Conservation (phyloP, 1,140 invertebrate genomes). For the roundworm (Caenorhabditis elegans) region DNA sequence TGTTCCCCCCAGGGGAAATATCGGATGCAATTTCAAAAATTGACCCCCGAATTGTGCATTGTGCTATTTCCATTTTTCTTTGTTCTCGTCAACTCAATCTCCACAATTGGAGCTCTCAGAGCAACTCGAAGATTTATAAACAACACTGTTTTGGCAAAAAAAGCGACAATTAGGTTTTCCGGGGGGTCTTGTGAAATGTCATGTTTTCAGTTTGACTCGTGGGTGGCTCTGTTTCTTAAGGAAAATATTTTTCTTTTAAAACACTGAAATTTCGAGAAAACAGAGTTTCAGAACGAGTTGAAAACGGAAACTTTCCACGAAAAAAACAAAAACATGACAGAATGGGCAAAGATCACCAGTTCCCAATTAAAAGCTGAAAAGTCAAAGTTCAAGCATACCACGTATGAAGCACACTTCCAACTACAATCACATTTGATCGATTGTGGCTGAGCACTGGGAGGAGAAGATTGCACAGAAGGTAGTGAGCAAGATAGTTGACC, state of each 20-base stretch:
- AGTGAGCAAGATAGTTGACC: constrained; percentile 52
- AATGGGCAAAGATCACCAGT: neutral
- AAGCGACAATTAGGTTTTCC: constrained; percentile 8
- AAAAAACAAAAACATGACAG: neutral
- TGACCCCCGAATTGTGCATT: neutral
- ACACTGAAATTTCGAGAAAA: neutral
- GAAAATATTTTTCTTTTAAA: too few relatives aligned
- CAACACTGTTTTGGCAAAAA: too few relatives aligned
- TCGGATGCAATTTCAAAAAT: constrained; percentile 30
- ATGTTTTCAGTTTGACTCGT: neutral
- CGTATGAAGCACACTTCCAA: constrained; percentile 52
- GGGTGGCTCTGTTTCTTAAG: too few relatives aligned
- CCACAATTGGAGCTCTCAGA: neutral
- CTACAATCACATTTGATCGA: constrained; percentile 41
- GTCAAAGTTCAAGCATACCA: constrained; percentile 41
- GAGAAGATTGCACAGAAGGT: constrained; percentile 48
- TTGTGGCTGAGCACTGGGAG: constrained; percentile 39
- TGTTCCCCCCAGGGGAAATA: neutral
- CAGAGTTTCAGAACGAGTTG: neutral
- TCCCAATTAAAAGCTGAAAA: too few relatives aligned
- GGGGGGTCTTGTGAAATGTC: constrained; percentile 8
- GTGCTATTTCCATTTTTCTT: neutral
- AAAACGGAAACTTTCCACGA: neutral
- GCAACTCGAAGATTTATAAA: neutral
- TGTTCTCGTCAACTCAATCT: constrained; percentile 13